Conservation (phyloP, 2,888 invertebrate genomes). For the Linyphia triangularis region DNA sequence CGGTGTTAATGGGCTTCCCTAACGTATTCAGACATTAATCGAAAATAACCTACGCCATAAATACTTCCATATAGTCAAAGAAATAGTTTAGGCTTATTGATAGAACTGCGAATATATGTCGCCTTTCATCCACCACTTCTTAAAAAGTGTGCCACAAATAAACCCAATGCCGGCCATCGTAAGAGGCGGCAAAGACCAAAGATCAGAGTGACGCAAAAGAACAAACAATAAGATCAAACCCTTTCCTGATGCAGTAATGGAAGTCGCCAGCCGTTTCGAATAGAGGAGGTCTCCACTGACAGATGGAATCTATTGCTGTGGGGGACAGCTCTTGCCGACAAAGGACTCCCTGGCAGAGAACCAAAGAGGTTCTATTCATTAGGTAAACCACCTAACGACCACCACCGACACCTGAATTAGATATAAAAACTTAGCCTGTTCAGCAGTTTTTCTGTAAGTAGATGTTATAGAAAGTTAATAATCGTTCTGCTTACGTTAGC, state of each 20-base stretch:
- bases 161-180: not conserved
- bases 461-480: no score
- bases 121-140: no score
- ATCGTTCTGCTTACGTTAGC: no score
- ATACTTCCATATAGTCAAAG: no score
- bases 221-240: slow-evolving; percentile 7
- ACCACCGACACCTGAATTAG: slow-evolving; percentile 28
- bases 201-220: not conserved
- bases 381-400: not conserved
- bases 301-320: slow-evolving; percentile 24
- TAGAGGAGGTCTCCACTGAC: slow-evolving; percentile 1
- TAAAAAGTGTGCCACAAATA: not conserved
- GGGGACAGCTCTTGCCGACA: slow-evolving; percentile 27
- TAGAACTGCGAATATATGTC: no score
- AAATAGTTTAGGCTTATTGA: no score
- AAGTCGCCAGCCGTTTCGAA: slow-evolving; percentile 28
- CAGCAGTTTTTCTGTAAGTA: no score
- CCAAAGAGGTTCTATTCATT: slow-evolving; percentile 13
- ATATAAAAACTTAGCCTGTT: not conserved
- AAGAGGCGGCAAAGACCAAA: not conserved
- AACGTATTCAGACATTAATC: no score
- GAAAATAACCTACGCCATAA: no score
- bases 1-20: no score
- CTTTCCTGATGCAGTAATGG: slow-evolving; percentile 14
- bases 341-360: slow-evolving; percentile 9